phyloP scores from a whole-genome alignment of 2,113 vertebrate genomes.

The Ceyx melanurus region DNA sequence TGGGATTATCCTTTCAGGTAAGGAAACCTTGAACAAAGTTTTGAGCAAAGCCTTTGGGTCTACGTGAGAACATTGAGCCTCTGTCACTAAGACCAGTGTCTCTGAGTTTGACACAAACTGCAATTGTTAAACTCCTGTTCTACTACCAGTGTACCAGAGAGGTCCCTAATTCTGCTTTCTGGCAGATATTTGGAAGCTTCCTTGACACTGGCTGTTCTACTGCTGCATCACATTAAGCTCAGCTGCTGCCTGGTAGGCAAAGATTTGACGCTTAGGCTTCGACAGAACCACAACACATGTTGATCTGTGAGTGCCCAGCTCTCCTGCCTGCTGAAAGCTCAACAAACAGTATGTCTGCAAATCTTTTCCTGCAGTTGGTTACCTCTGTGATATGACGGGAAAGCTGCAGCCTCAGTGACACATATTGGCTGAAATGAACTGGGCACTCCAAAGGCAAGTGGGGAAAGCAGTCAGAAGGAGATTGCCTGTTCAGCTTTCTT shows the following conservation, averaged over 20 bases:
- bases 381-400: not conserved
- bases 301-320: not conserved
- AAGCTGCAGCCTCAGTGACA: not conserved
- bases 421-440: not conserved
- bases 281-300: not conserved
- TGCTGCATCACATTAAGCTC: too few species aligned
- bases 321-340: not conserved
- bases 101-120: not conserved
- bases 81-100: not conserved
- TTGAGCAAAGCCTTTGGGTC: not conserved
- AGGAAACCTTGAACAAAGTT: not conserved
- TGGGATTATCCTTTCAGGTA: not conserved
- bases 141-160: not conserved
- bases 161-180: not conserved
- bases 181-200: not conserved
- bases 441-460: not conserved
- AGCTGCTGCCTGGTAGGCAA: not conserved
- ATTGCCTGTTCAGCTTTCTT: fast-evolving
- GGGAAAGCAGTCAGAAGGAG: not conserved
- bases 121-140: not conserved
- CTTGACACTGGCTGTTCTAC: not conserved
- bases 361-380: not conserved
- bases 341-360: not conserved
- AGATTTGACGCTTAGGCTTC: not conserved
- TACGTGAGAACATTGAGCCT: not conserved